These are phyloP conservation scores for Holocentrus rufus DNA, from an alignment of 2,797 vertebrate species.

Conservation along the genomic window DNA sequence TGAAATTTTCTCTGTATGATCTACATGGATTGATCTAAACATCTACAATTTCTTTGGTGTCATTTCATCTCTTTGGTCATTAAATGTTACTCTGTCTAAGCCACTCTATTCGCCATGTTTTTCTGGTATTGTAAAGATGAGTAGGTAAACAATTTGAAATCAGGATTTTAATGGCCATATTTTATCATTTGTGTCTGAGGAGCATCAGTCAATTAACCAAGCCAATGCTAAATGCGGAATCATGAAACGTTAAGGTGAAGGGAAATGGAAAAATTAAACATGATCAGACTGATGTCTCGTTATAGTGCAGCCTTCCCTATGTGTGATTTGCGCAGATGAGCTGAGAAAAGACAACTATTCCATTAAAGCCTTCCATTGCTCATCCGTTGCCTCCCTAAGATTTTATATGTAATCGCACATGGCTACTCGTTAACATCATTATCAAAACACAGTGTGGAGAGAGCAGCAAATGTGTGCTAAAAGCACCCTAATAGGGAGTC, in stretches of 20 bases:
- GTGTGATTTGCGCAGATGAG: constrained; percentile 66
- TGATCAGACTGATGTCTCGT: constrained; percentile 78
- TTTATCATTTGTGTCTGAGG: constrained; percentile 38
- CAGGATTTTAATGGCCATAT: constrained; percentile 36
- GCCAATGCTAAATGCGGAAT: constrained; percentile 49
- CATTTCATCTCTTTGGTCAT: not conserved
- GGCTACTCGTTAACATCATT: constrained; percentile 78
- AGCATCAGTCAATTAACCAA: constrained; percentile 57
- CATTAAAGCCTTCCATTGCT: constrained; percentile 76
- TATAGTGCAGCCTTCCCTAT: constrained; percentile 71
- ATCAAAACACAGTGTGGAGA: constrained; percentile 62
- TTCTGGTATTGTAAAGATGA: not conserved
- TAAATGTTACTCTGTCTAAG: not conserved
- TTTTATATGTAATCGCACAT: constrained; percentile 74
- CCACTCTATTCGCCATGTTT: not conserved
- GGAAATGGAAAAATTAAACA: constrained; percentile 68
- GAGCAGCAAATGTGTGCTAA: constrained; percentile 69
- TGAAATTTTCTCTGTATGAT: not conserved
- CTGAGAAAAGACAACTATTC: constrained; percentile 67
- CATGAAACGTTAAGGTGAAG: constrained; percentile 49
- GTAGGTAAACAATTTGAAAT: constrained; percentile 31
- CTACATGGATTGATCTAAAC: not conserved
- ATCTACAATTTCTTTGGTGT: not conserved
- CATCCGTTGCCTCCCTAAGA: constrained; percentile 64
- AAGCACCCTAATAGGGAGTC: constrained; percentile 74